Percentiles rank a stretch among this genome's conserved stretches.
phyloP scores from a whole-genome alignment of 1,140 invertebrate genomes.

The Penaeus indicus region DNA sequence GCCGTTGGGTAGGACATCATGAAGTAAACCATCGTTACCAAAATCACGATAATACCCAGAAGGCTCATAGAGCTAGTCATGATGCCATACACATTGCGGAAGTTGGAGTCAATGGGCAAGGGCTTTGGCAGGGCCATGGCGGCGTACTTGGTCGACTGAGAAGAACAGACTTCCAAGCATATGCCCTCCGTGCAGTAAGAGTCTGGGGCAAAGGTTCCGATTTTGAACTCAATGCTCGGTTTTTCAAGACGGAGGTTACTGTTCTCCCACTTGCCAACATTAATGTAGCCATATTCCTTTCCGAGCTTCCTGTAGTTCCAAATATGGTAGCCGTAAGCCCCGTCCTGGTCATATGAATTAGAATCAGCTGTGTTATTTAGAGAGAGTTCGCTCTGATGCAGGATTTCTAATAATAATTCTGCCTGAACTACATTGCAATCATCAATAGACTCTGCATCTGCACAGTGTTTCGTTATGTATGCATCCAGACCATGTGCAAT shows the following conservation, averaged over 20 bases:
- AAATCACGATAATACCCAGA: constrained; percentile 69
- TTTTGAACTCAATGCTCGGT: constrained; percentile 62
- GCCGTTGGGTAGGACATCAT: constrained; percentile 71
- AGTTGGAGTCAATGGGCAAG: constrained; percentile 68
- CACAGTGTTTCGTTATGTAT: constrained; percentile 67
- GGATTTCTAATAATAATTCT: constrained; percentile 63
- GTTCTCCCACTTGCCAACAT: constrained; percentile 68
- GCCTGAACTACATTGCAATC: constrained; percentile 64
- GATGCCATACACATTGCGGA: constrained; percentile 71
- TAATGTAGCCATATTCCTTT: constrained; percentile 67
- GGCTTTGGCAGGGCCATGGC: constrained; percentile 68
- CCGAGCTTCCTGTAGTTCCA: constrained; percentile 68
- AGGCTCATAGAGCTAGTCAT: constrained; percentile 67
- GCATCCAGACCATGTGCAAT: constrained; percentile 70
- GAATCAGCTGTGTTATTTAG: constrained; percentile 67
- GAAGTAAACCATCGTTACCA: constrained; percentile 72
- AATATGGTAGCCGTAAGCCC: constrained; percentile 66
- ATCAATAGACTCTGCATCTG: constrained; percentile 63
- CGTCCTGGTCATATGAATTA: constrained; percentile 68
- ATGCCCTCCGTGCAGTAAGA: constrained; percentile 68
- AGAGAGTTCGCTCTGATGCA: constrained; percentile 46
- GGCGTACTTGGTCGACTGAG: constrained; percentile 68
- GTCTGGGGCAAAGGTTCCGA: constrained; percentile 57
- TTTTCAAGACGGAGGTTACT: constrained; percentile 67
- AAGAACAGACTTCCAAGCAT: constrained; percentile 68